phyloP scores from a whole-genome alignment of 2,888 invertebrate species.

The Sinohyriopsis cumingii region DNA sequence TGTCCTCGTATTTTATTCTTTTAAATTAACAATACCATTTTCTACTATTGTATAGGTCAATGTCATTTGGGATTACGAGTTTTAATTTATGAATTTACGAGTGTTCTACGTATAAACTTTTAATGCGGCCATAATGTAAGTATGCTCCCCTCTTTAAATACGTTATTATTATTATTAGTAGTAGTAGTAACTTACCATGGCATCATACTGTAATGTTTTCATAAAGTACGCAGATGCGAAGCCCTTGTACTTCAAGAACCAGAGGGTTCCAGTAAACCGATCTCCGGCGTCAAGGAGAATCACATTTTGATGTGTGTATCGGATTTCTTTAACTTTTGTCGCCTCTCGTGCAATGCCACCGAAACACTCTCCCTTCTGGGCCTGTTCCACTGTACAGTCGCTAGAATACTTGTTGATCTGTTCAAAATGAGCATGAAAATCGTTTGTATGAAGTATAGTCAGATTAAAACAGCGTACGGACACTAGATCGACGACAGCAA shows the following conservation, averaged over 20 bases:
- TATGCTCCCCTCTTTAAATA: too few relatives aligned
- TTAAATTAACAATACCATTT: too few relatives aligned
- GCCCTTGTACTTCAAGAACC: slow-evolving; percentile 89
- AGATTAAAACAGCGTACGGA: slow-evolving; percentile 75
- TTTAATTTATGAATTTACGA: too few relatives aligned
- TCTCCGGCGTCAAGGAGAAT: slow-evolving; percentile 93
- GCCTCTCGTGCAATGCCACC: slow-evolving; percentile 86
- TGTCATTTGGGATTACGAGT: too few relatives aligned
- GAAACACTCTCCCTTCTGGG: slow-evolving; percentile 78
- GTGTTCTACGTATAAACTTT: too few relatives aligned
- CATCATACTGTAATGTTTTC: slow-evolving; percentile 86
- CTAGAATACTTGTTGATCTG: slow-evolving; percentile 83
- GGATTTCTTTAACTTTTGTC: slow-evolving; percentile 34
- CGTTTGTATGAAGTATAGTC: slow-evolving; percentile 89
- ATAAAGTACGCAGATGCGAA: slow-evolving; percentile 85
- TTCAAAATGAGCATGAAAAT: slow-evolving; percentile 89
- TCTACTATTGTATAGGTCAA: too few relatives aligned
- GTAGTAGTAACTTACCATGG: slow-evolving; percentile 74
- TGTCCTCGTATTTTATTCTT: too few relatives aligned
- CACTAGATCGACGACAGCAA: too few relatives aligned
- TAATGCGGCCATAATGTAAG: too few relatives aligned
- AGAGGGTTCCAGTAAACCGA: slow-evolving; percentile 90
- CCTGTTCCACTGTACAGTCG: slow-evolving; percentile 67
- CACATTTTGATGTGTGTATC: slow-evolving; percentile 73
- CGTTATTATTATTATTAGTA: not conserved